These are phyloP conservation scores for Bovichtus diacanthus DNA, from an alignment of 2,797 vertebrate species.

Conservation along the genomic window DNA sequence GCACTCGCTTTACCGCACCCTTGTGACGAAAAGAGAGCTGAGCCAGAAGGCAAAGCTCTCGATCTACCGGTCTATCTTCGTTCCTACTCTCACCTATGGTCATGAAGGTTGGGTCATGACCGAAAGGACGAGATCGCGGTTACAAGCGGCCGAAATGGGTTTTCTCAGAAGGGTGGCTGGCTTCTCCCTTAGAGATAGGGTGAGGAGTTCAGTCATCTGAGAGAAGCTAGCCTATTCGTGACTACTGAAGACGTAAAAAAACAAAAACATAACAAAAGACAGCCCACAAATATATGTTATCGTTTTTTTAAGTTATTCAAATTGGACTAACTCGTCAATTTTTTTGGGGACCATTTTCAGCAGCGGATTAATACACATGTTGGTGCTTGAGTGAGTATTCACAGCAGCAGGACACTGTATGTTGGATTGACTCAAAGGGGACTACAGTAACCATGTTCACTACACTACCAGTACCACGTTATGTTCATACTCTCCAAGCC, in stretches of 20 bases:
- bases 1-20: too few relatives aligned
- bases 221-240: neutral
- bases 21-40: too few relatives aligned
- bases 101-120: too few relatives aligned
- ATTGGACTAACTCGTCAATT: neutral
- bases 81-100: too few relatives aligned
- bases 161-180: too few relatives aligned
- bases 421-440: neutral
- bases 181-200: too few relatives aligned
- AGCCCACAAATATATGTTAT: neutral
- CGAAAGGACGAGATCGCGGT: too few relatives aligned
- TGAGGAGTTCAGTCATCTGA: too few relatives aligned
- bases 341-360: constrained; percentile 4
- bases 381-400: neutral
- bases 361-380: neutral
- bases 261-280: neutral
- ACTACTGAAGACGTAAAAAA: neutral
- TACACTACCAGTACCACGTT: neutral
- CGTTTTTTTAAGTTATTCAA: neutral
- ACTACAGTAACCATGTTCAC: too few relatives aligned
- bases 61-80: too few relatives aligned
- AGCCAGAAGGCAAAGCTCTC: too few relatives aligned
- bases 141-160: too few relatives aligned
- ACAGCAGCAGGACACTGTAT: neutral
- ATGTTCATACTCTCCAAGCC: neutral